Evolutionary conservation across 2,888 invertebrate genomes (phyloP).

Genomic region (Apotomis capreana): DNA sequence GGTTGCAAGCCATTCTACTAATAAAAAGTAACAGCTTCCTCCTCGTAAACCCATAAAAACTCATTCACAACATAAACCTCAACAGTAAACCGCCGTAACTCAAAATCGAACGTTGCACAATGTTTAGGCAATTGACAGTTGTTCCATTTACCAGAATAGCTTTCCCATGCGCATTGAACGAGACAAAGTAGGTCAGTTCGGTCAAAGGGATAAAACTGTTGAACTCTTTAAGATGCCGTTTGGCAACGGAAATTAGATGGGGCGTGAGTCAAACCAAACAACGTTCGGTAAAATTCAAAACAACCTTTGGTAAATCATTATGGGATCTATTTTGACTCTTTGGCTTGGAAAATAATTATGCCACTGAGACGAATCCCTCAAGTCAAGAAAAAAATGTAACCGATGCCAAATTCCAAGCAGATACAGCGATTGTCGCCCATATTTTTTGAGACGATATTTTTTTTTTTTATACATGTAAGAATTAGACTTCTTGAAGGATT

Average conservation of each 20-base stretch:
- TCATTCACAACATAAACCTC: slow-evolving; percentile 18
- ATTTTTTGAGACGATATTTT: too few relatives aligned
- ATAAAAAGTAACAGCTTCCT: slow-evolving; percentile 23
- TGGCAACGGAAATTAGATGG: not conserved
- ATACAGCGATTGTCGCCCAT: too few relatives aligned
- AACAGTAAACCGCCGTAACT: slow-evolving; percentile 23
- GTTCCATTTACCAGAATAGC: slow-evolving; percentile 38
- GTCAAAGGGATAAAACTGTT: slow-evolving; percentile 25
- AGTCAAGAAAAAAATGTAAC: too few relatives aligned
- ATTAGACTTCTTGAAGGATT: too few relatives aligned
- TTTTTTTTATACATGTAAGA: too few relatives aligned
- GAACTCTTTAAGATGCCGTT: not conserved
- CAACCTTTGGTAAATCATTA: not conserved
- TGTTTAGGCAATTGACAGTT: slow-evolving; percentile 35
- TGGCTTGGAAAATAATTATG: too few relatives aligned
- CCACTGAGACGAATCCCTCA: too few relatives aligned
- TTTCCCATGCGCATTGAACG: slow-evolving; percentile 32
- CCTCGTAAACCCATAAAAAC: slow-evolving; percentile 15
- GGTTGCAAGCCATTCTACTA: not conserved
- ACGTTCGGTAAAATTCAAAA: not conserved
- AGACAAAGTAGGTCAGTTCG: slow-evolving; percentile 29
- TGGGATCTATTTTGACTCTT: too few relatives aligned
- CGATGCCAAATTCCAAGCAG: too few relatives aligned
- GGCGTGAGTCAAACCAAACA: not conserved
- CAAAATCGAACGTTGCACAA: slow-evolving; percentile 39